These are phyloP conservation scores for Heteromyza rotundicornis DNA, from an alignment of 2,888 invertebrate genomes.

Conservation along the genomic window DNA sequence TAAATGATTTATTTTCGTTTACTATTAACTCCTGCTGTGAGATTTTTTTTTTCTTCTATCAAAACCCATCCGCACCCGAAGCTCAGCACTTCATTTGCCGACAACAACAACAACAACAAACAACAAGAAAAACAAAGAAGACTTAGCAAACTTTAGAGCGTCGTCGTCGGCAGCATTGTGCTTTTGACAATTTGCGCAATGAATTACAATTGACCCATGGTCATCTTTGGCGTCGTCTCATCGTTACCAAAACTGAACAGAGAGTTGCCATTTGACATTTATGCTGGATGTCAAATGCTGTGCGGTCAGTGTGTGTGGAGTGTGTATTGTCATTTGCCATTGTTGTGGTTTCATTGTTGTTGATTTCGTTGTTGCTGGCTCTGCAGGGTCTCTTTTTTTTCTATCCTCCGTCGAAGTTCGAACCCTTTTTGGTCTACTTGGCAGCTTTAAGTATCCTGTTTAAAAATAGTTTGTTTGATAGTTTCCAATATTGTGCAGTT, in stretches of 20 bases:
- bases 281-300: not conserved
- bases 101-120: not conserved
- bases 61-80: too few relatives aligned
- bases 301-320: not conserved
- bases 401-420: not conserved
- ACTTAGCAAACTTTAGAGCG: not conserved
- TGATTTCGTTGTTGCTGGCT: not conserved
- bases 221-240: slow-evolving; percentile 13
- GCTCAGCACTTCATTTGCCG: not conserved
- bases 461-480: slow-evolving; percentile 3
- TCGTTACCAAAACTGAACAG: not conserved
- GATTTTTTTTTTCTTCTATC: too few relatives aligned
- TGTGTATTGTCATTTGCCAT: too few relatives aligned
- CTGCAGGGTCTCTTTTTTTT: not conserved
- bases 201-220: slow-evolving; percentile 32
- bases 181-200: slow-evolving; percentile 23
- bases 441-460: slow-evolving; percentile 4
- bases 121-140: not conserved
- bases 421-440: not conserved
- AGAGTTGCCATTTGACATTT: slow-evolving; percentile 2
- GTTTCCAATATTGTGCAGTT: slow-evolving; percentile 1
- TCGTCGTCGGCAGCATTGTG: not conserved
- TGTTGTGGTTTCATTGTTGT: not conserved
- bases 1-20: slow-evolving; percentile 3
- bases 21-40: slow-evolving; percentile 4